phyloP scores from a whole-genome alignment of 2,797 vertebrate species.

The Myiothlypis coronata region DNA sequence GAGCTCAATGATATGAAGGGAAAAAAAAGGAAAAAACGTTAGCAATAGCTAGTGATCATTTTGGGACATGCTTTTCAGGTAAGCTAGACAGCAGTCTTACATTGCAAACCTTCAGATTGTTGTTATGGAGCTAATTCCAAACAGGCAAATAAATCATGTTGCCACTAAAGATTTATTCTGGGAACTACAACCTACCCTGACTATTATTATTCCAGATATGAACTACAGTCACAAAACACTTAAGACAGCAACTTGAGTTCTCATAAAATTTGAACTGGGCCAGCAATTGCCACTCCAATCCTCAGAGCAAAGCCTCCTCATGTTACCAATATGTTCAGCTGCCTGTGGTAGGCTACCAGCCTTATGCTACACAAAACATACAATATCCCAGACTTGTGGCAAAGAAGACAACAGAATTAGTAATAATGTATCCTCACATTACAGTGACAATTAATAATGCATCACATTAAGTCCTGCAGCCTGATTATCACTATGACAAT shows the following conservation, averaged over 20 bases:
- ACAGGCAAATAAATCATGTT: neutral
- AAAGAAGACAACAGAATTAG: neutral
- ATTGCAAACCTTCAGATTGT: neutral
- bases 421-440: neutral
- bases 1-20: neutral
- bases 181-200: neutral
- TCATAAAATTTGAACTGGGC: neutral
- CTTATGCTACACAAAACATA: neutral
- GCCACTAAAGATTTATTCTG: neutral
- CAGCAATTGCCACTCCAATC: neutral
- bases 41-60: neutral
- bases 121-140: neutral
- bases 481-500: neutral
- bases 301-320: neutral
- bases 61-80: neutral
- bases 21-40: neutral
- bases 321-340: neutral
- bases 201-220: neutral
- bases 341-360: neutral
- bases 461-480: neutral
- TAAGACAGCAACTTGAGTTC: neutral
- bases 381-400: neutral
- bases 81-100: neutral
- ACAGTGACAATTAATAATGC: neutral
- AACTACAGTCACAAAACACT: neutral